Evolutionary conservation across 2,113 vertebrate genomes (phyloP).

Genomic region (Triplophysa tibetana): DNA sequence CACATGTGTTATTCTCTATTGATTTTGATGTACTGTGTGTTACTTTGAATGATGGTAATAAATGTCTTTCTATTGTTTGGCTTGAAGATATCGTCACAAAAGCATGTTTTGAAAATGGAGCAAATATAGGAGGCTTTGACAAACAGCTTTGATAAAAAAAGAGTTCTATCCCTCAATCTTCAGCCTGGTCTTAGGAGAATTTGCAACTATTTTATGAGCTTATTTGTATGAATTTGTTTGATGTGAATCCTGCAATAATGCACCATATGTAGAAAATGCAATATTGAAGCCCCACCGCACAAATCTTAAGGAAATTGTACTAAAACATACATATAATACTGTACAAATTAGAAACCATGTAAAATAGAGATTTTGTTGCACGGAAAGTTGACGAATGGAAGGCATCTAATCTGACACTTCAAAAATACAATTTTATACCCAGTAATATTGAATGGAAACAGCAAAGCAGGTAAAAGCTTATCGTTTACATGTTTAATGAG

Average conservation of each 20-base stretch:
- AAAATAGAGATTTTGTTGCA: too few species aligned
- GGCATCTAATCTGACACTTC: neutral
- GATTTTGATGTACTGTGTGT: neutral
- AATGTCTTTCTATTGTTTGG: constrained; percentile 13
- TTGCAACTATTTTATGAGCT: too few species aligned
- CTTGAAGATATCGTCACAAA: neutral
- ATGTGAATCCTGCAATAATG: too few species aligned
- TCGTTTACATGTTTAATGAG: neutral
- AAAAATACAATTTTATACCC: neutral
- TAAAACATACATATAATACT: too few species aligned
- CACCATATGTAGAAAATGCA: too few species aligned
- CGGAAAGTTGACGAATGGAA: neutral
- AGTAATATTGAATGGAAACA: neutral
- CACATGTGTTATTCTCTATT: neutral
- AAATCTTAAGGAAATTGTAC: too few species aligned
- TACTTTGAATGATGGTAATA: constrained; percentile 8
- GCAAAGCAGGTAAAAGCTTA: neutral
- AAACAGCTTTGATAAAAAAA: neutral
- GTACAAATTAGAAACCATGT: too few species aligned
- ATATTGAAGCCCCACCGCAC: too few species aligned
- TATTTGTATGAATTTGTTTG: too few species aligned
- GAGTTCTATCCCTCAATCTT: neutral
- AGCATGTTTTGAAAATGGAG: neutral
- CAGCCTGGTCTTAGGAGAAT: too few species aligned
- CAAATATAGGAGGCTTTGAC: neutral